These are phyloP conservation scores for Pseudomugil gertrudae DNA, from an alignment of 2,797 vertebrate genomes.

Conservation along the genomic window DNA sequence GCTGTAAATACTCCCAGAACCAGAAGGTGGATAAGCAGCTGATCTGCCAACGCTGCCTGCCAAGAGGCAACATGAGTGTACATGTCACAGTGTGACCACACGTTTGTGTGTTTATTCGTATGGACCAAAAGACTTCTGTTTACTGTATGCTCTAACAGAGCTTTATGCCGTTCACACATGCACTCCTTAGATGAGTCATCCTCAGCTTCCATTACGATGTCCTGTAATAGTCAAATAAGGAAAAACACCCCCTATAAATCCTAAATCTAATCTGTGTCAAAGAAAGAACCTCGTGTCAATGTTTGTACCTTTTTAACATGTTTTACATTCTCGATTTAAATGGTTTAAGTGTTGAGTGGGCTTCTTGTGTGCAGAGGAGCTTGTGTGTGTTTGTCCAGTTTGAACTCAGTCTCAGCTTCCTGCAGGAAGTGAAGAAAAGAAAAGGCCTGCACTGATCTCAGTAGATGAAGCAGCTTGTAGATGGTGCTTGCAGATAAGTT, in stretches of 20 bases:
- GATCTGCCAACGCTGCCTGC: conserved; percentile 42
- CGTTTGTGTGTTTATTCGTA: conserved; percentile 6
- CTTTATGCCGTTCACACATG: not conserved
- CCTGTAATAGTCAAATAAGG: not conserved
- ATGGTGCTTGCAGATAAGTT: conserved; percentile 66
- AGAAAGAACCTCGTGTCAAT: not conserved
- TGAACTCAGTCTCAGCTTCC: conserved; percentile 51
- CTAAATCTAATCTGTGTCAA: too few species aligned
- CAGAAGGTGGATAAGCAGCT: conserved; percentile 47
- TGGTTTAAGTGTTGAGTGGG: conserved; percentile 23
- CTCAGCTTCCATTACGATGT: not conserved
- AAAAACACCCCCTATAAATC: not conserved
- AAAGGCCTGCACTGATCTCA: conserved; percentile 63
- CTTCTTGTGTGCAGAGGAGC: conserved; percentile 22
- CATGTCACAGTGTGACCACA: conserved; percentile 5
- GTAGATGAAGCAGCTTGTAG: conserved; percentile 51
- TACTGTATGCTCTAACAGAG: not conserved
- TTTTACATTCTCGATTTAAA: conserved; percentile 13
- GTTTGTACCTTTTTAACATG: conserved; percentile 4
- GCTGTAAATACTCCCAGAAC: conserved; percentile 49
- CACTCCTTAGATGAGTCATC: not conserved
- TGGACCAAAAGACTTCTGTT: not conserved
- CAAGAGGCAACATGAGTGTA: conserved; percentile 26
- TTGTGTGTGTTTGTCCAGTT: conserved; percentile 26
- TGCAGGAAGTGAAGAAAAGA: conserved; percentile 63